phyloP scores from a whole-genome alignment of 2,888 invertebrate species.

The Hemicrepidius hirtus region DNA sequence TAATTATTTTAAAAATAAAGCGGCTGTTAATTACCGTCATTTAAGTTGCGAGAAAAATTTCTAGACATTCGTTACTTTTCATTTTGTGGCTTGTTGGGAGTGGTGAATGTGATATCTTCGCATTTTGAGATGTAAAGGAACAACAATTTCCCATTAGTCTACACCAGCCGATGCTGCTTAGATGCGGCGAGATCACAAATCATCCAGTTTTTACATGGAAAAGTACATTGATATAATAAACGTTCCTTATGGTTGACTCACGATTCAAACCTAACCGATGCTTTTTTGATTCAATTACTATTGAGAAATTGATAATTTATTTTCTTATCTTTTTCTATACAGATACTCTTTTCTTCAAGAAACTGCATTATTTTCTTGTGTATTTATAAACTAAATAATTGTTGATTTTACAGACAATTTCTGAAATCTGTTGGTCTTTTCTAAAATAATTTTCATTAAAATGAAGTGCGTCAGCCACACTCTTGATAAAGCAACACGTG shows the following conservation, averaged over 20 bases:
- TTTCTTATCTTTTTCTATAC: too few species aligned
- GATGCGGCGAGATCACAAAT: slow-evolving; percentile 24
- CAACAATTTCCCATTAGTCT: slow-evolving; percentile 36
- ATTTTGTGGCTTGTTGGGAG: slow-evolving; percentile 6
- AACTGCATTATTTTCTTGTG: too few species aligned
- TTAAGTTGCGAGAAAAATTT: background rate
- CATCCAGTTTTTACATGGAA: slow-evolving; percentile 16
- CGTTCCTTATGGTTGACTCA: slow-evolving; percentile 4
- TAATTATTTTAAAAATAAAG: background rate
- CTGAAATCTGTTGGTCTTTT: too few species aligned
- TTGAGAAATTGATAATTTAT: background rate
- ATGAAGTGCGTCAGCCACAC: too few species aligned
- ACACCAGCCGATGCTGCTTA: background rate
- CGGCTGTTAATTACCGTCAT: background rate
- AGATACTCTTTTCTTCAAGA: too few species aligned
- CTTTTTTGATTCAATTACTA: background rate
- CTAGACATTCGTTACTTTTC: background rate
- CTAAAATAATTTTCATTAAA: too few species aligned
- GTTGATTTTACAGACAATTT: too few species aligned
- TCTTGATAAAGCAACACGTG: slow-evolving; percentile 41
- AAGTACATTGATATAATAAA: slow-evolving; percentile 11
- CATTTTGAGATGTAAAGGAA: slow-evolving; percentile 20
- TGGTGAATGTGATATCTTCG: slow-evolving; percentile 2
- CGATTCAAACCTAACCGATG: background rate
- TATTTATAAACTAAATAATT: too few species aligned